These are phyloP conservation scores for human DNA, from an alignment of 2,113 vertebrate species.

Conservation along the genomic window GRCh38 chr15:98542001-98542500, in stretches of 20 bases:
- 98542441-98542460: fast-evolving
- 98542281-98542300: background rate
- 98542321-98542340: background rate
- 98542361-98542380: background rate
- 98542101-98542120: background rate
- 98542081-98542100: background rate
- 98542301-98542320: background rate
- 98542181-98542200: background rate
- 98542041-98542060: no score
- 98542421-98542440: background rate
- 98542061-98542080: background rate
- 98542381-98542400: background rate
- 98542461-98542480: background rate
- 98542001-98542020: no score
- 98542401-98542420: background rate
- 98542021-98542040: no score
- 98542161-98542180: background rate
- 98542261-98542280: background rate
- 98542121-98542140: background rate
- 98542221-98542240: no score
- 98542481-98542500: background rate
- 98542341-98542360: background rate
- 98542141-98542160: background rate
- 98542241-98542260: background rate
- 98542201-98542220: background rate